A percentile compares a stretch with the other conserved stretches of the same genome.
phyloP scores from a whole-genome alignment of 2,888 invertebrate species.

The Hemicrepidius hirtus region DNA sequence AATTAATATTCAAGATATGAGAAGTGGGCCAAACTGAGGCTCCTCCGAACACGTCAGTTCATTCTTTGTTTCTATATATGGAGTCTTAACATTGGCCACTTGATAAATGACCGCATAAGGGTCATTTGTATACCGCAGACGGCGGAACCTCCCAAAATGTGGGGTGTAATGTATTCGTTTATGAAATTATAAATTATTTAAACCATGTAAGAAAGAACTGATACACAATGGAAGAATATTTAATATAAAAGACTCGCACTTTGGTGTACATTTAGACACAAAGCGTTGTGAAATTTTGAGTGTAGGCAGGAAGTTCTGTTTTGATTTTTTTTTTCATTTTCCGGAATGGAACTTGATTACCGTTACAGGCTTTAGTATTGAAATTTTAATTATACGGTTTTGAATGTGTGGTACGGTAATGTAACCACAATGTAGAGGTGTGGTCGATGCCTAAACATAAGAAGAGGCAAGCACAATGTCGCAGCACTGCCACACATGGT shows the following conservation, averaged over 20 bases:
- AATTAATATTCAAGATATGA: too few relatives aligned
- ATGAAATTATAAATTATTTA: constrained; percentile 52
- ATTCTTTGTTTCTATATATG: constrained; percentile 53
- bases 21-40: constrained; percentile 22
- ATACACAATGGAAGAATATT: constrained; percentile 46
- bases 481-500: constrained; percentile 36
- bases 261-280: constrained; percentile 27
- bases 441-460: constrained; percentile 50
- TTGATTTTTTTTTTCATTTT: constrained; percentile 28
- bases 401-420: constrained; percentile 36
- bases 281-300: constrained; percentile 24
- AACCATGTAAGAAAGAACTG: constrained; percentile 33
- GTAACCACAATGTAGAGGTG: constrained; percentile 52
- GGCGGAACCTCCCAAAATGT: constrained; percentile 51
- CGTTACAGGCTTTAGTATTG: constrained; percentile 37
- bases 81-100: constrained; percentile 47
- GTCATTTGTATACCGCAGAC: constrained; percentile 54
- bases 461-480: constrained; percentile 48
- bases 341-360: constrained; percentile 20
- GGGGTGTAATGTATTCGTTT: constrained; percentile 51
- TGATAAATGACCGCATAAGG: constrained; percentile 54
- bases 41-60: constrained; percentile 37
- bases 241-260: constrained; percentile 31
- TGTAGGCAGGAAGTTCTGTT: constrained; percentile 30
- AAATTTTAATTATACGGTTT: constrained; percentile 50